phyloP scores from a whole-genome alignment of 2,888 invertebrate genomes.

The Trichacis sp. region DNA sequence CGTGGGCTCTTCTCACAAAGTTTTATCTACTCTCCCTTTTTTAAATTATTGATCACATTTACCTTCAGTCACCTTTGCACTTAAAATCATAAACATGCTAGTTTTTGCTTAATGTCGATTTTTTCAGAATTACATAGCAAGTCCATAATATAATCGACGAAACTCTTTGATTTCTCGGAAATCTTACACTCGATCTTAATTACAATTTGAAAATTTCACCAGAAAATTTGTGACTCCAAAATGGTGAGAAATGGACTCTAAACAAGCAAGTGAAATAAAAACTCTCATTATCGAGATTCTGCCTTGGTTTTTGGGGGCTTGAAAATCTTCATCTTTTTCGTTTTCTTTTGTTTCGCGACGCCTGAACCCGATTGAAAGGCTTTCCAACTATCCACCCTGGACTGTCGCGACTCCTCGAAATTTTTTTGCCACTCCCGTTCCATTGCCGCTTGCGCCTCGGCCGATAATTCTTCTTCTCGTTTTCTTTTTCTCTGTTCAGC shows the following conservation, averaged over 20 bases:
- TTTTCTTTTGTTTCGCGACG: slow-evolving; percentile 80
- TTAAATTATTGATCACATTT: not conserved
- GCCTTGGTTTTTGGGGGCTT: slow-evolving; percentile 95
- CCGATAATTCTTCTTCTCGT: slow-evolving; percentile 92
- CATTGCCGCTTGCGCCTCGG: slow-evolving; percentile 88
- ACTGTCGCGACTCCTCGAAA: slow-evolving; percentile 96
- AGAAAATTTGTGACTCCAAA: slow-evolving; percentile 7
- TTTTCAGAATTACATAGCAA: not conserved
- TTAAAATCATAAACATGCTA: no score
- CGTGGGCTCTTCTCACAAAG: not conserved
- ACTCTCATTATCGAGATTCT: slow-evolving; percentile 88
- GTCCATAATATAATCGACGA: no score
- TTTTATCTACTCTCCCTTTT: no score
- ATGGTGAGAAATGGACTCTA: no score
- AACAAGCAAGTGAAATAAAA: no score
- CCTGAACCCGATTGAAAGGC: slow-evolving; percentile 81
- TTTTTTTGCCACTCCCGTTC: slow-evolving; percentile 99
- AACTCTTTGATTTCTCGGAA: no score
- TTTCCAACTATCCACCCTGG: slow-evolving; percentile 93
- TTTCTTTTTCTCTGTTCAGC: slow-evolving; percentile 95
- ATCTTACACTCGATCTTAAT: not conserved
- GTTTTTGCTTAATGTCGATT: not conserved
- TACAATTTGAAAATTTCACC: slow-evolving; percentile 1
- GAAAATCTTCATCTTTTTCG: slow-evolving; percentile 85
- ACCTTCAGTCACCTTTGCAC: not conserved